Evolutionary conservation across 2,888 invertebrate species (phyloP).

Genomic region (Petrolisthes manimaculis): DNA sequence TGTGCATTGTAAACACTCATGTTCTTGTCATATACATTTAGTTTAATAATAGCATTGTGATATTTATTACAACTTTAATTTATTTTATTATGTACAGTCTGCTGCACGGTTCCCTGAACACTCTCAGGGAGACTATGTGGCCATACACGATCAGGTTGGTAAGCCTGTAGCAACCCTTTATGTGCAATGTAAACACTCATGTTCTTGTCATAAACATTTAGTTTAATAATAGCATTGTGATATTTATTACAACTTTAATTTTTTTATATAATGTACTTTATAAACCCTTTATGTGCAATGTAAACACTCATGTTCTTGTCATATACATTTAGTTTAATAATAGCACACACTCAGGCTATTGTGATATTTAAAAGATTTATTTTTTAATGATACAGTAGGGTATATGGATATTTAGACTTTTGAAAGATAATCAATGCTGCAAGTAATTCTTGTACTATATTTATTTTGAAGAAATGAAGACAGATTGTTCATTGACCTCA

Average conservation of each 20-base stretch:
- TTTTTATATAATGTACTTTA: too few relatives aligned
- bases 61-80: too few relatives aligned
- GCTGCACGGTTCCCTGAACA: too few relatives aligned
- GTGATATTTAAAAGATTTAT: conserved; percentile 1
- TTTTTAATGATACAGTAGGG: background rate
- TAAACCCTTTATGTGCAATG: conserved; percentile 3
- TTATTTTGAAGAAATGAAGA: conserved; percentile 7
- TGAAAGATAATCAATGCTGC: conserved; percentile 1
- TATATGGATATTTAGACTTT: conserved; percentile 2
- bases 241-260: too few relatives aligned
- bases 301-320: too few relatives aligned
- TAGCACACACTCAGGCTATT: conserved; percentile 7
- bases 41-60: too few relatives aligned
- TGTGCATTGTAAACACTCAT: conserved; percentile 4
- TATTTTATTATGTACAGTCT: too few relatives aligned
- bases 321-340: too few relatives aligned
- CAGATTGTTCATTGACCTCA: conserved; percentile 4
- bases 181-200: conserved; percentile 7
- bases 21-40: conserved; percentile 3
- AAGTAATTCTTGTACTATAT: conserved; percentile 1
- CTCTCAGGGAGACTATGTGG: too few relatives aligned
- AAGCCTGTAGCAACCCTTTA: too few relatives aligned
- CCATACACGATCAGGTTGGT: too few relatives aligned
- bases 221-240: background rate
- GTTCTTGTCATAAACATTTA: conserved; percentile 3